Evolutionary conservation across 1,140 invertebrate genomes (phyloP), one percentile per base, ranked within the genome.

Genomic region (Halyomorpha halys): DNA sequence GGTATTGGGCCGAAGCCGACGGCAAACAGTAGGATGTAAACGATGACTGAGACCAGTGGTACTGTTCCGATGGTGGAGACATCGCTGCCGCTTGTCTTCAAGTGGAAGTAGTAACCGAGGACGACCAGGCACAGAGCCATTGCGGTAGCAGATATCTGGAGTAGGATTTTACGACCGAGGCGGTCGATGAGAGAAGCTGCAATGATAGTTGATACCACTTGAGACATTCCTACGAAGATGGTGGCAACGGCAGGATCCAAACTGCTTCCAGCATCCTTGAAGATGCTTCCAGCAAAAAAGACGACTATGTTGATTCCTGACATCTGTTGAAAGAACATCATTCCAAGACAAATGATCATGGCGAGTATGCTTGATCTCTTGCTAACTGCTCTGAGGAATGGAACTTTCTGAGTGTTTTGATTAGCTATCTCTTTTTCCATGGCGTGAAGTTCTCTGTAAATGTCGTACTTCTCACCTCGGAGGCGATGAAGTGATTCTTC

Each of bases 321-420:
- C 44, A 93, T 74, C 72, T 94, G 90, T 71, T 93, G 90, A 73
- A 92, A 87, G 56, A 89, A 75, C 87, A 94, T 90, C 3, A 94
- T 76, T 11, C 83, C 83, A 67, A 88, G 80, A 49, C 81, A 83
- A 21, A 94, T 87, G 13, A 84, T 66, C 16, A 91, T 71, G 3
- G 83, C 86, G 72, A 84, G 89, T 14, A 79, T 71, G 0, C 81
- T 81, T 14, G 81, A 80, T 66, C 75, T 80, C 56, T 80, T 79
- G 1, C 73, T 76, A 4, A 87, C 76, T 1, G 82, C 77, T 3
- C 77, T 73, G 1, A 69, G 44, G 47, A 86, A 79, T 1, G 84
- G 81, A 0, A 78, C 73, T 34, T 82, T 73, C 84, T 89, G 13
- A 79, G 71, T 0, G 81, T 80, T n/a, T 81, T 80, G 66, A 75